These are phyloP conservation scores for Barnardius zonarius DNA, from an alignment of 2,113 vertebrate species.

Conservation along the genomic window DNA sequence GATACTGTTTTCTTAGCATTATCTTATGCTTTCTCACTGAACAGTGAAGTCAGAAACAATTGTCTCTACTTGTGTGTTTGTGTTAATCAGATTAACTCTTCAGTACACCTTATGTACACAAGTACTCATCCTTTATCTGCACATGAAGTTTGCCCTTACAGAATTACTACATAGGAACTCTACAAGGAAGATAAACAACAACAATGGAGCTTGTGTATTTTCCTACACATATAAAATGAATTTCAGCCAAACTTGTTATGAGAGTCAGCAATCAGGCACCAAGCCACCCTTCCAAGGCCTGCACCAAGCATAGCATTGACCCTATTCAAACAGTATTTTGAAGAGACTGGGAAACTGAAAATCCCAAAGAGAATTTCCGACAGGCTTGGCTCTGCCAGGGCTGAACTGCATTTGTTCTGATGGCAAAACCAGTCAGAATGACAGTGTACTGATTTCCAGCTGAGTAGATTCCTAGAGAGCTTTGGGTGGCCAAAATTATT, in stretches of 20 bases:
- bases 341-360: background rate
- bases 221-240: background rate
- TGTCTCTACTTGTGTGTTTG: constrained; percentile 30
- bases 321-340: background rate
- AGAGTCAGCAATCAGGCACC: background rate
- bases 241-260: background rate
- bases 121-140: background rate
- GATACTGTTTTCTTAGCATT: background rate
- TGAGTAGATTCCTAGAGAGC: background rate
- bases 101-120: background rate
- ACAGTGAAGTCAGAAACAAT: background rate
- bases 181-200: background rate
- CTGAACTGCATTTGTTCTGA: background rate
- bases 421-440: background rate
- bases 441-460: background rate
- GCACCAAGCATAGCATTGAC: background rate
- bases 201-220: background rate
- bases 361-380: background rate
- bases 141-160: background rate
- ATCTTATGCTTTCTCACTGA: background rate
- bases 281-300: background rate
- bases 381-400: background rate
- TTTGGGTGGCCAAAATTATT: background rate
- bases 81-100: constrained; percentile 15
- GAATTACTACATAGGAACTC: background rate